Conservation (phyloP, 2,113 vertebrate species). For the Procapra przewalskii region DNA sequence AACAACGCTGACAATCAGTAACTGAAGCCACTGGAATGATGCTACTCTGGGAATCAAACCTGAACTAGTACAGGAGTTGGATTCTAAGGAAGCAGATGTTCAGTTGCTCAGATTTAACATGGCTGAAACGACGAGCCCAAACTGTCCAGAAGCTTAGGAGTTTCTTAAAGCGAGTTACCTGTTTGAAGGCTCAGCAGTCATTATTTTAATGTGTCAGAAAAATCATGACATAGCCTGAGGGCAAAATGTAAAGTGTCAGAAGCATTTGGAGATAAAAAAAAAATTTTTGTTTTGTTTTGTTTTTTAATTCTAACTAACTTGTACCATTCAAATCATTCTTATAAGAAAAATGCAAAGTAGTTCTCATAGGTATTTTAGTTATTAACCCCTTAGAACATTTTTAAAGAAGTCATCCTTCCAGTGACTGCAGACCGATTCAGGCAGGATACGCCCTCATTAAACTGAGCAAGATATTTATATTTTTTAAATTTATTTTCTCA, state of each 20-base stretch:
- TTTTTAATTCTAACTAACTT: background rate
- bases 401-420: background rate
- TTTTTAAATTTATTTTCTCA: constrained; percentile 22
- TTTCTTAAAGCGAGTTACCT: background rate
- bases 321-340: constrained; percentile 21
- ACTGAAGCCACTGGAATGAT: background rate
- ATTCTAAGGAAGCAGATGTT: background rate
- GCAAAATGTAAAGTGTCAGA: background rate
- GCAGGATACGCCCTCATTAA: background rate
- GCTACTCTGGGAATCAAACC: background rate
- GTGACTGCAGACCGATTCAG: background rate
- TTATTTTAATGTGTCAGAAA: background rate
- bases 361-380: constrained; percentile 39
- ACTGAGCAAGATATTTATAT: background rate
- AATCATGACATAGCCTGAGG: background rate
- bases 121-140: background rate
- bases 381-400: constrained; percentile 32
- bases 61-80: background rate
- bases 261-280: constrained; percentile 21
- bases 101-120: background rate
- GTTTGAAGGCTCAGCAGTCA: background rate
- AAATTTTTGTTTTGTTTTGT: background rate
- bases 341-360: constrained; percentile 43
- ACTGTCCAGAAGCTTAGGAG: background rate
- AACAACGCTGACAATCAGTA: background rate